Evolutionary conservation across 2,797 vertebrate genomes (phyloP).

Genomic region (Nothura maculosa): DNA sequence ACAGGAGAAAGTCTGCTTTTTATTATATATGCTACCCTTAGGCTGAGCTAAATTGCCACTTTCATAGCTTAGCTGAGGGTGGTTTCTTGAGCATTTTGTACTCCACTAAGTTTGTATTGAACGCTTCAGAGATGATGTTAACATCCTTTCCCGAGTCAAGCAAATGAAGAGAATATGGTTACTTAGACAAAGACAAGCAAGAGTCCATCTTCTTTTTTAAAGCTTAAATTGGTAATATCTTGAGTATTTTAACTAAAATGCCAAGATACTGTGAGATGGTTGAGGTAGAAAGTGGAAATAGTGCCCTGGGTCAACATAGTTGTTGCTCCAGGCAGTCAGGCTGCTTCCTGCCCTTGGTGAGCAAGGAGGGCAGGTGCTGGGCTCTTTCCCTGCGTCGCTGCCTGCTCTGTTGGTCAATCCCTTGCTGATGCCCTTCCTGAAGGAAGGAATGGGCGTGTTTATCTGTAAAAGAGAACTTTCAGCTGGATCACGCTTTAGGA

Average conservation of each 20-base stretch:
- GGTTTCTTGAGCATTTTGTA: constrained; percentile 26
- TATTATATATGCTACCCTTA: constrained; percentile 18
- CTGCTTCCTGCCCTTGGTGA: background rate
- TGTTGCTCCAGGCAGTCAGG: background rate
- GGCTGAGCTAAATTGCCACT: constrained; percentile 44
- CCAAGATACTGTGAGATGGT: background rate
- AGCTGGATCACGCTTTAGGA: fast-evolving
- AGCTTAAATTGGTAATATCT: background rate
- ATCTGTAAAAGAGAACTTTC: background rate
- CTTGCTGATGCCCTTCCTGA: background rate
- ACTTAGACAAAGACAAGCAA: background rate
- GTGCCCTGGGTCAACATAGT: background rate
- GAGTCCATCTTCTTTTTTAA: background rate
- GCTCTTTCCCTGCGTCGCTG: background rate
- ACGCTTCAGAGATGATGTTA: constrained; percentile 26
- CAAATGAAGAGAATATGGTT: background rate
- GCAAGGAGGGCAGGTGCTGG: fast-evolving
- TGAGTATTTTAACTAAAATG: background rate
- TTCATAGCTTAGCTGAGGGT: background rate
- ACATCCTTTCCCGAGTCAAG: background rate
- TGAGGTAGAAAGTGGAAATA: background rate
- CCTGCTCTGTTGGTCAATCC: background rate
- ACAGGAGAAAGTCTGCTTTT: constrained; percentile 16
- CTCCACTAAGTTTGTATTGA: constrained; percentile 31
- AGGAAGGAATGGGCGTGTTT: background rate